These are phyloP conservation scores for Hiodon tergisus DNA, from an alignment of 2,113 vertebrate genomes.

Conservation along the genomic window DNA sequence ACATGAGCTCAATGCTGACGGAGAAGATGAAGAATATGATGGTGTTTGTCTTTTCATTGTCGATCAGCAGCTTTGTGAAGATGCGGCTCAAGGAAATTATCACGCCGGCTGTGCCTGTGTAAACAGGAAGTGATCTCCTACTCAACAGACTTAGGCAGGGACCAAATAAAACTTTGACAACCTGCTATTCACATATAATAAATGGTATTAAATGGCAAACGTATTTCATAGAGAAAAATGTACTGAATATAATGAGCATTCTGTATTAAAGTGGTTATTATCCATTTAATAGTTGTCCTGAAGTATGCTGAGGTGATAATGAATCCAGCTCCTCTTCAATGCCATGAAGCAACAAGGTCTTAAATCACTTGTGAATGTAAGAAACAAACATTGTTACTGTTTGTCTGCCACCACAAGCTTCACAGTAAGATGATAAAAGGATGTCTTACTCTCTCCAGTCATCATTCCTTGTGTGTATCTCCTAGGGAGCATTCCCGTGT, in stretches of 20 bases:
- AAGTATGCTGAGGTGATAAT: too few species aligned
- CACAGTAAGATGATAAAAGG: not conserved
- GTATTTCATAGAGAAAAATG: too few species aligned
- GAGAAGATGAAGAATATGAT: slow-evolving; percentile 95
- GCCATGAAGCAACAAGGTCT: too few species aligned
- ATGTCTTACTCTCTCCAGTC: slow-evolving; percentile 93
- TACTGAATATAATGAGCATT: too few species aligned
- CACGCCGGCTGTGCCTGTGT: slow-evolving; percentile 83
- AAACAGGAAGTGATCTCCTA: slow-evolving; percentile 1
- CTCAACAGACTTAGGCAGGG: not conserved
- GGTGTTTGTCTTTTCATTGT: slow-evolving; percentile 80
- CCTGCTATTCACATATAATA: too few species aligned
- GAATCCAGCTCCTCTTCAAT: too few species aligned
- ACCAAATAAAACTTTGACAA: not conserved
- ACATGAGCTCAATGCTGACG: slow-evolving; percentile 84
- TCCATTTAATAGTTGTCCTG: too few species aligned
- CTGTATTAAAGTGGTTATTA: too few species aligned
- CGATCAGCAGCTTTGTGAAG: slow-evolving; percentile 90
- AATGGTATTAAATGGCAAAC: too few species aligned
- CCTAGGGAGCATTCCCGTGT: slow-evolving; percentile 96
- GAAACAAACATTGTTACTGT: too few species aligned
- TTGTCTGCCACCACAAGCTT: not conserved
- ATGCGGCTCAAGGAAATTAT: slow-evolving; percentile 92
- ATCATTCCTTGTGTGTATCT: slow-evolving; percentile 96
- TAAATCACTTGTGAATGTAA: too few species aligned